Evolutionary conservation across 2,888 invertebrate species (phyloP).

Genomic region (Patella ulyssiponensis): DNA sequence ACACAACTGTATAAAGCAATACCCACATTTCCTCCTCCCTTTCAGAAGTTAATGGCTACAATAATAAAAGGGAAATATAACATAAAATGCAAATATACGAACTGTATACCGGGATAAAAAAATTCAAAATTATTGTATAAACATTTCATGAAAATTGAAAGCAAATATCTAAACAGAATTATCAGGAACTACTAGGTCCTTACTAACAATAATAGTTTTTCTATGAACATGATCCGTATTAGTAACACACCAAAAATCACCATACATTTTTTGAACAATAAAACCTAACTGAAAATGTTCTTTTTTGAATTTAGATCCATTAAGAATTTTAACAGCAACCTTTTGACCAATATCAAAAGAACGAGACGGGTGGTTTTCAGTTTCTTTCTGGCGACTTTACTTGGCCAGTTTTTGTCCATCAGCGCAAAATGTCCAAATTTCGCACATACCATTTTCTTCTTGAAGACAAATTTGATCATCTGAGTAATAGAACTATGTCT

Average conservation of each 20-base stretch:
- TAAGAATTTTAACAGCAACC: conserved; percentile 5
- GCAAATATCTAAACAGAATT: background rate
- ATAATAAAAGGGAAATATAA: too few species aligned
- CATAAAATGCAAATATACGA: too few species aligned
- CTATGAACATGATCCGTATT: background rate
- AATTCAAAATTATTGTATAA: too few species aligned
- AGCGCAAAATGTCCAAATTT: background rate
- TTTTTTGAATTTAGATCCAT: conserved; percentile 6
- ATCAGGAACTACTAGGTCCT: background rate
- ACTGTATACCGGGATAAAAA: too few species aligned
- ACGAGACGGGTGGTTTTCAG: background rate
- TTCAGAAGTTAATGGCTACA: too few species aligned
- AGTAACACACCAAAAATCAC: background rate
- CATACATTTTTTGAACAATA: background rate
- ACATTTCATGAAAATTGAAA: too few species aligned
- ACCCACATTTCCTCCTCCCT: too few species aligned
- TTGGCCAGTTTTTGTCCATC: background rate
- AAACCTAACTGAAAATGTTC: conserved; percentile 10
- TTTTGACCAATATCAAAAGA: conserved; percentile 1
- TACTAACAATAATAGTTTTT: background rate
- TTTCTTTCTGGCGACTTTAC: background rate
- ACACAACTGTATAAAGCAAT: too few species aligned
- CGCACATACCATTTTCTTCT: background rate
- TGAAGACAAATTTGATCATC: background rate
- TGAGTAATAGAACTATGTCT: background rate